Base-by-base conservation (phyloP, 2,888 invertebrate species). In the Rambutsinella grinnellia region DNA sequence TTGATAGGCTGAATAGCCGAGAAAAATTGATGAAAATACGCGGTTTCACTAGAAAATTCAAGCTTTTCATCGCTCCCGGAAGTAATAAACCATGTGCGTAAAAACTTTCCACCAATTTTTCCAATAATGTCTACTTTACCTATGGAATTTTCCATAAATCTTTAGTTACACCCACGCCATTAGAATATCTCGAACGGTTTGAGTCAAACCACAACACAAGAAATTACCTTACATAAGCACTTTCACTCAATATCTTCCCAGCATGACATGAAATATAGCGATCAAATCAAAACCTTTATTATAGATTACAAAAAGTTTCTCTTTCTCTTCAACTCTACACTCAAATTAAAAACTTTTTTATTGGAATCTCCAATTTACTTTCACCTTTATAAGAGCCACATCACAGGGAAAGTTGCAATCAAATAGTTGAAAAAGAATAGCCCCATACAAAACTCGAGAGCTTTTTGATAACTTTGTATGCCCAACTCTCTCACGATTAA, bases 291-390 rank as follows among this genome's bases (percentile, higher is more conserved):
- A 47, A 23, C 10, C 19, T 54, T 56, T 6, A 56, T 26, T n/a
- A 66, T 46, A 66, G 36, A 54, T 66, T 56, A n/a, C 8, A 58
- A 57, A 67, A 36, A 36, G 28, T 58, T 67, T 36, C 13, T 36
- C 36, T 36, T 36, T 46, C 47, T 67, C 47, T 58, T 28, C 57
- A n/a, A n/a, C n/a, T n/a, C n/a, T n/a, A n/a, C n/a, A n/a, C n/a
- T n/a, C n/a, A 49, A 67, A 67, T 58, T 67, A 58, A 67, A 67
- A 67, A 58, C 67, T 67, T 67, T 57, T 36, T 36, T 36, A 36
- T 36, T 36, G 6, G 13, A 36, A 36, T 13, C 5, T 36, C 36
- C 36, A 36, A 36, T 13, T 13, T 36, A 13, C 36, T 13, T 36
- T 36, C 36, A 36, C 36, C 36, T 36, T 36, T 36, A 36, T 8